Conservation (phyloP, 2,888 invertebrate species). For the Candidula unifasciata region DNA sequence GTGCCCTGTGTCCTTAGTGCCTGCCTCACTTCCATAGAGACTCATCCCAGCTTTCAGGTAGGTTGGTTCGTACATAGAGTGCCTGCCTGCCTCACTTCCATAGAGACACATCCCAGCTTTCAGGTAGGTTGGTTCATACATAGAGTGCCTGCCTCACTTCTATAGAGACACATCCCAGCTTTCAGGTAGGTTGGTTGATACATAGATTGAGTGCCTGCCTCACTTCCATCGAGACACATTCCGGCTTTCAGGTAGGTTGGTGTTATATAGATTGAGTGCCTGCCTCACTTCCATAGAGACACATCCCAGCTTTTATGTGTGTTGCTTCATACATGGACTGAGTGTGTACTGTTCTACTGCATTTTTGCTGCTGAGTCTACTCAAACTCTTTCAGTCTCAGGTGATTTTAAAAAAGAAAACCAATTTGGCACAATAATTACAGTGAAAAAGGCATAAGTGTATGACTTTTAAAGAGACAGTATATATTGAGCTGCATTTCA, state of each 20-base stretch:
- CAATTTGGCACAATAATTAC: too few relatives aligned
- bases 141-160: slow-evolving; percentile 99
- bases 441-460: too few relatives aligned
- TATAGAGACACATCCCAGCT: slow-evolving; percentile 91
- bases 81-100: slow-evolving; percentile 97
- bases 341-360: too few relatives aligned
- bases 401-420: too few relatives aligned
- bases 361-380: too few relatives aligned
- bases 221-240: slow-evolving; percentile 95
- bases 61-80: not conserved
- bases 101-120: slow-evolving; percentile 92
- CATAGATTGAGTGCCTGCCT: slow-evolving; percentile 96
- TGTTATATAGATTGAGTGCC: too few relatives aligned
- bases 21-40: slow-evolving; percentile 97
- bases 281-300: slow-evolving; percentile 97
- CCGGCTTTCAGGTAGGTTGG: slow-evolving; percentile 82
- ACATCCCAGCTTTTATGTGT: slow-evolving; percentile 84
- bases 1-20: slow-evolving; percentile 96
- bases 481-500: too few relatives aligned
- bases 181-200: slow-evolving; percentile 75
- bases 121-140: too few relatives aligned
- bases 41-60: slow-evolving; percentile 85
- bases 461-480: too few relatives aligned
- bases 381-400: too few relatives aligned
- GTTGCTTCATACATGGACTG: not conserved